These are phyloP conservation scores for Selene dorsalis DNA, from an alignment of 2,797 vertebrate genomes.

Conservation along the genomic window DNA sequence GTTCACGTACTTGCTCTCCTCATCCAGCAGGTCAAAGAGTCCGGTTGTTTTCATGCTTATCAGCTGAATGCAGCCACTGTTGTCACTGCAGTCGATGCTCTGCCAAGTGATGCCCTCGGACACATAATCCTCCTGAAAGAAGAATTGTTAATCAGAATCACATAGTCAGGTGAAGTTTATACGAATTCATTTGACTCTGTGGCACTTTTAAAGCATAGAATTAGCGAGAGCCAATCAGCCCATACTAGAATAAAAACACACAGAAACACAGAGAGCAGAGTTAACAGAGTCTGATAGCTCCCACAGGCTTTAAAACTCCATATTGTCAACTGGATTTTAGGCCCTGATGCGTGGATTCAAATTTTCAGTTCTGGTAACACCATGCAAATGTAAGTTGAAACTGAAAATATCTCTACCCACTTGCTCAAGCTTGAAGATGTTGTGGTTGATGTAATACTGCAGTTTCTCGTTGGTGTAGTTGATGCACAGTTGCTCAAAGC, in stretches of 20 bases:
- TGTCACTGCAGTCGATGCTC: slow-evolving; percentile 91
- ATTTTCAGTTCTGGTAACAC: neutral
- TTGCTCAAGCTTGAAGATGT: slow-evolving; percentile 93
- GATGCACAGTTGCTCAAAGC: slow-evolving; percentile 98
- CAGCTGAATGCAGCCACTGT: slow-evolving; percentile 92
- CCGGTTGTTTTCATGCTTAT: slow-evolving; percentile 91
- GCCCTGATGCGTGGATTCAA: neutral
- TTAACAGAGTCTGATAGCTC: neutral
- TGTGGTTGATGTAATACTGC: slow-evolving; percentile 93
- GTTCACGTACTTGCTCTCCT: slow-evolving; percentile 90
- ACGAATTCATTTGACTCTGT: neutral
- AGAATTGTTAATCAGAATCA: slow-evolving; percentile 18
- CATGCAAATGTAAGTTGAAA: neutral
- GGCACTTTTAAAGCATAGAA: neutral
- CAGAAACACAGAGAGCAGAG: neutral
- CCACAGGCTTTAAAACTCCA: neutral
- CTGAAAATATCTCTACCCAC: slow-evolving; percentile 72
- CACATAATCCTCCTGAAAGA: slow-evolving; percentile 90
- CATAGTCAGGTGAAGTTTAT: neutral
- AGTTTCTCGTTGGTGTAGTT: slow-evolving; percentile 95
- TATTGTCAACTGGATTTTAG: neutral
- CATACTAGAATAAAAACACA: neutral
- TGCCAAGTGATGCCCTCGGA: slow-evolving; percentile 93
- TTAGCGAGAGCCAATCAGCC: neutral
- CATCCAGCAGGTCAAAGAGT: slow-evolving; percentile 92